These are phyloP conservation scores for Bicyclus anynana DNA, from an alignment of 1,140 invertebrate species.

Conservation along the genomic window DNA sequence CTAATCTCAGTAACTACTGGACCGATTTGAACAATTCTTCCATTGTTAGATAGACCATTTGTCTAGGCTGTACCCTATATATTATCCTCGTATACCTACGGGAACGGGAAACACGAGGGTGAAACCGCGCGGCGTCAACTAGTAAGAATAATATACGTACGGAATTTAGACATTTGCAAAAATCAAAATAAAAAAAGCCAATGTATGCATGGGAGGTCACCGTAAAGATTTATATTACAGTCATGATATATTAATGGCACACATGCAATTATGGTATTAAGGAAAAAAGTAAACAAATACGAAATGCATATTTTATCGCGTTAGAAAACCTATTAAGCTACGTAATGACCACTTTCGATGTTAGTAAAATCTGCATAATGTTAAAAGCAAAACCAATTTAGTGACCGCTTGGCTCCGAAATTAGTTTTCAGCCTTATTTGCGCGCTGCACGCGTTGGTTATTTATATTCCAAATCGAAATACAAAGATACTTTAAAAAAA, in stretches of 20 bases:
- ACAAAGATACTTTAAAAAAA: neutral
- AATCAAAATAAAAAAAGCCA: too few relatives aligned
- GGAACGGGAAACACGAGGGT: too few relatives aligned
- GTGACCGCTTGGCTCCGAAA: conserved; percentile 21
- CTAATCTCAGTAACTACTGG: too few relatives aligned
- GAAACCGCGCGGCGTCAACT: too few relatives aligned
- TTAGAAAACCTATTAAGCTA: conserved; percentile 18
- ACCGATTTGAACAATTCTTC: too few relatives aligned
- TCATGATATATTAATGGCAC: conserved; percentile 9
- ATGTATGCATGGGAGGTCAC: too few relatives aligned
- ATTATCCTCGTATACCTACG: too few relatives aligned
- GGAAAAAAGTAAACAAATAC: conserved; percentile 20
- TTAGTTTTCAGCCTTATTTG: conserved; percentile 22
- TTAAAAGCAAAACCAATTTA: conserved; percentile 24
- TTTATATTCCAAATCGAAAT: neutral
- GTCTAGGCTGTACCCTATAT: too few relatives aligned
- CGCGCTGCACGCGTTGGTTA: neutral
- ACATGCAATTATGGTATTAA: conserved; percentile 38
- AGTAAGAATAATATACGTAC: too few relatives aligned
- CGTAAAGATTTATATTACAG: neutral
- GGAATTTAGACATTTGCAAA: too few relatives aligned
- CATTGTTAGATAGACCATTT: too few relatives aligned
- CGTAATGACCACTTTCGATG: conserved; percentile 25
- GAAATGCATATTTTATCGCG: conserved; percentile 21
- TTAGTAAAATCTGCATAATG: conserved; percentile 19